These are phyloP conservation scores for Ranitomeya imitator DNA, from an alignment of 2,113 vertebrate species.

Conservation along the genomic window DNA sequence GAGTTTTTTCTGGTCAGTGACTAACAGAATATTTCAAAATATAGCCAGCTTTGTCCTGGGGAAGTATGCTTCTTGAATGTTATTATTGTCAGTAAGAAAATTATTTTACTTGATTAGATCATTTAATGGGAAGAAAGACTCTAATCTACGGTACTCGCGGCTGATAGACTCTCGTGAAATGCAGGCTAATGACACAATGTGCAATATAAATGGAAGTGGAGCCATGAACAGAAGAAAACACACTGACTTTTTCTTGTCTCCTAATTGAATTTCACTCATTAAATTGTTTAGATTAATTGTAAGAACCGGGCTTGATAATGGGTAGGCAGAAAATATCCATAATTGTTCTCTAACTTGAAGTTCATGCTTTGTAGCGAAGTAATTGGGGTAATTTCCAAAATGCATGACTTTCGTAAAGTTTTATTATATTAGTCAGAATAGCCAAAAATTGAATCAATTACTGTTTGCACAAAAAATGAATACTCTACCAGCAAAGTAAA, in stretches of 20 bases:
- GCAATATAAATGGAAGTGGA: constrained; percentile 1
- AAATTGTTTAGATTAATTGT: constrained; percentile 21
- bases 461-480: background rate
- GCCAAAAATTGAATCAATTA: background rate
- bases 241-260: constrained; percentile 31
- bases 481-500: background rate
- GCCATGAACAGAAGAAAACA: constrained; percentile 40
- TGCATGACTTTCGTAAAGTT: background rate
- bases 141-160: constrained; percentile 42
- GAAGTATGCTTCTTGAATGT: constrained; percentile 18
- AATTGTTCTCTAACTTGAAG: background rate
- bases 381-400: background rate
- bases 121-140: constrained; percentile 57
- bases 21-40: background rate
- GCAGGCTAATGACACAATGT: constrained; percentile 24
- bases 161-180: constrained; percentile 60
- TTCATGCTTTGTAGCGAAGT: background rate
- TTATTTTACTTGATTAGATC: constrained; percentile 22
- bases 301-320: background rate
- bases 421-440: background rate
- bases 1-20: constrained; percentile 1
- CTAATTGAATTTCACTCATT: constrained; percentile 42
- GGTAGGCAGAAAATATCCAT: background rate
- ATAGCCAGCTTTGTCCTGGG: background rate
- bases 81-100: background rate